Percentiles rank a stretch among this genome's conserved stretches.
These are phyloP conservation scores for Brachypalpus laphriformis DNA, from an alignment of 2,888 invertebrate genomes.

Conservation along the genomic window DNA sequence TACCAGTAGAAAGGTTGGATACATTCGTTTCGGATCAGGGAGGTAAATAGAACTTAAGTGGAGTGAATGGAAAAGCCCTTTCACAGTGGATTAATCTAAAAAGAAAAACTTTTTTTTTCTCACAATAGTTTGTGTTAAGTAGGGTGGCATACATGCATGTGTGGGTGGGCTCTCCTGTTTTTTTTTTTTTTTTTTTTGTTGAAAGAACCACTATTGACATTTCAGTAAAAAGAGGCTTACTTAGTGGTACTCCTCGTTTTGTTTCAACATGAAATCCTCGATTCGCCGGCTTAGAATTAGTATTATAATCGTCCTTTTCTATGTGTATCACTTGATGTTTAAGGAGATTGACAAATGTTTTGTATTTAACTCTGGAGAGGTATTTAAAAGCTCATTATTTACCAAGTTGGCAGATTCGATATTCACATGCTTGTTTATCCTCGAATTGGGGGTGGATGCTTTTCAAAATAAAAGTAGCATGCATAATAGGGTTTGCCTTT, in stretches of 20 bases:
- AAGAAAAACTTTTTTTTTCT: not conserved
- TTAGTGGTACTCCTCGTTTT: not conserved
- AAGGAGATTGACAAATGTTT: constrained; percentile 42
- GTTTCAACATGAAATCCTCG: constrained; percentile 1
- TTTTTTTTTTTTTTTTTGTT: not conserved
- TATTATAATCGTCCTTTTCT: constrained; percentile 9
- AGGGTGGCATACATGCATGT: not conserved
- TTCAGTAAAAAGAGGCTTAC: constrained; percentile 11
- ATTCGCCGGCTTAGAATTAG: not conserved
- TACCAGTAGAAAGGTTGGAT: not conserved
- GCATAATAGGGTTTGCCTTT: constrained; percentile 23
- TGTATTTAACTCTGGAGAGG: constrained; percentile 5
- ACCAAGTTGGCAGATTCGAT: constrained; percentile 3
- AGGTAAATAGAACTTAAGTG: not conserved
- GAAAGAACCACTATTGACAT: constrained; percentile 6
- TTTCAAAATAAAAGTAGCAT: constrained; percentile 21
- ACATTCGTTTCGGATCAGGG: constrained; percentile 20
- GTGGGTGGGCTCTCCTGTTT: not conserved
- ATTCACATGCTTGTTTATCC: constrained; percentile 4
- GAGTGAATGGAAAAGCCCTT: not conserved
- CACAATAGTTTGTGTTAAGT: not conserved
- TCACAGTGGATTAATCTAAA: constrained; percentile 23
- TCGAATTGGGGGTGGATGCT: not conserved
- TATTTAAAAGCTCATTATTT: constrained; percentile 31
- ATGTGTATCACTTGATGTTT: constrained; percentile 17